These are phyloP conservation scores for Drosophila kanekoi DNA, from an alignment of 2,888 invertebrate species.

Conservation along the genomic window DNA sequence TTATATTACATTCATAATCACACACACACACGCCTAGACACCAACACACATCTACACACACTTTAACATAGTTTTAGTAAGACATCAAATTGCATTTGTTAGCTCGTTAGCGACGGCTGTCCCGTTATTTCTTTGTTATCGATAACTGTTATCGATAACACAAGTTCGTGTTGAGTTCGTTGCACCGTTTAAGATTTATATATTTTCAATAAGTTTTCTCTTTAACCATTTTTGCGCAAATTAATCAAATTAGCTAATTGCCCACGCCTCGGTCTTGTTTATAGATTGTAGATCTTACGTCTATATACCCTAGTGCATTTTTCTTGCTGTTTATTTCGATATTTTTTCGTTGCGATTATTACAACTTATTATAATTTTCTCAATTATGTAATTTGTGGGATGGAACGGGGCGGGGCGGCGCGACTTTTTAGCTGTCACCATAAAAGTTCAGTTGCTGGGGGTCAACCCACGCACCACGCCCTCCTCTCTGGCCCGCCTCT, in stretches of 20 bases:
- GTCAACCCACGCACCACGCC: constrained; percentile 3
- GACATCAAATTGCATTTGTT: constrained; percentile 48
- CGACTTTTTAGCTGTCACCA: constrained; percentile 18
- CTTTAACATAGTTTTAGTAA: constrained; percentile 56
- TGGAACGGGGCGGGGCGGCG: background rate
- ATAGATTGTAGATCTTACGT: constrained; percentile 43
- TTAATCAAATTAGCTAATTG: constrained; percentile 47
- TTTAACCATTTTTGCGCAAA: constrained; percentile 25
- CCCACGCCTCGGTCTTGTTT: constrained; percentile 45
- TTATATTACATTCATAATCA: constrained; percentile 67
- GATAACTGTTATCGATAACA: constrained; percentile 52
- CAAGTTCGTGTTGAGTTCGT: constrained; percentile 39
- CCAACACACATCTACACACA: constrained; percentile 25
- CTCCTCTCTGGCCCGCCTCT: background rate
- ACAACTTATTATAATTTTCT: constrained; percentile 26
- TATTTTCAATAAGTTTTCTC: constrained; percentile 20
- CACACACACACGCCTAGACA: constrained; percentile 32
- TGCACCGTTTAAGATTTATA: constrained; percentile 49
- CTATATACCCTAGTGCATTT: constrained; percentile 58
- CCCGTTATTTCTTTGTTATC: constrained; percentile 48
- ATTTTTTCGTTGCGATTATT: constrained; percentile 25
- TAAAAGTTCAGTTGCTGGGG: constrained; percentile 41
- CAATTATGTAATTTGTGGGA: no score
- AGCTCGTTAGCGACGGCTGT: constrained; percentile 44
- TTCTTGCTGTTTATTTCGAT: constrained; percentile 25